Percentiles rank a stretch among this genome's conserved stretches.
Conservation (phyloP, 2,797 vertebrate species). For the Sebastes paucispinis region DNA sequence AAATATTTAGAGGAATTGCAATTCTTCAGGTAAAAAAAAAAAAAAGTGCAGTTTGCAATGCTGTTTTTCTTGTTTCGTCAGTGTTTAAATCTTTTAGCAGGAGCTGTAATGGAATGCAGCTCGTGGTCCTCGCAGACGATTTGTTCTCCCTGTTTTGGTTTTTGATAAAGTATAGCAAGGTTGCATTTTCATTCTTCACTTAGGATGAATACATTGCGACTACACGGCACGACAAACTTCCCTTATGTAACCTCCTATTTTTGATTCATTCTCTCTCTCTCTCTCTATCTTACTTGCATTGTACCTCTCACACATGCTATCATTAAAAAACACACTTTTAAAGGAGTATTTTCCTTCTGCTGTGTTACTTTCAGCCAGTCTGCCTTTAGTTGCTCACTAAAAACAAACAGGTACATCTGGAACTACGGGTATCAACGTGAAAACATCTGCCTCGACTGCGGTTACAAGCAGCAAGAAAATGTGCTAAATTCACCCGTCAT, state of each 20-base stretch:
- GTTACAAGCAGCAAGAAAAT: constrained; percentile 10
- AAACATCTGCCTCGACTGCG: constrained; percentile 12
- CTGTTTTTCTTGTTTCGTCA: constrained; percentile 13
- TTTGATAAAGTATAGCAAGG: constrained; percentile 27
- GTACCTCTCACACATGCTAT: background rate
- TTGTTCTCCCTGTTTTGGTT: constrained; percentile 20
- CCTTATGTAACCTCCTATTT: background rate
- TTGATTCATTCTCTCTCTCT: background rate
- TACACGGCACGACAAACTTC: constrained; percentile 16
- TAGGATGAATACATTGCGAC: constrained; percentile 12
- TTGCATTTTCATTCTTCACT: constrained; percentile 35
- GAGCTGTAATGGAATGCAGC: constrained; percentile 16
- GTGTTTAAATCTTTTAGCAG: constrained; percentile 26
- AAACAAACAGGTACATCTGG: background rate
- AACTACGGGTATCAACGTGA: background rate
- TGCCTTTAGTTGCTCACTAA: background rate
- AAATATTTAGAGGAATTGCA: constrained; percentile 45
- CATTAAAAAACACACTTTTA: background rate
- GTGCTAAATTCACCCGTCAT: constrained; percentile 22
- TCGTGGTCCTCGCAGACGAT: constrained; percentile 8
- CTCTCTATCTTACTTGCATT: background rate
- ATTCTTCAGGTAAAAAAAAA: constrained; percentile 12
- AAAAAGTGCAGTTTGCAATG: background rate
- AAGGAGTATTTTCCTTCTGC: background rate
- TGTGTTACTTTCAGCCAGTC: constrained; percentile 2